A percentile compares a stretch with the other conserved stretches of the same genome.
phyloP scores from a whole-genome alignment of 2,888 invertebrate species.

The Eupeodes latifasciatus region DNA sequence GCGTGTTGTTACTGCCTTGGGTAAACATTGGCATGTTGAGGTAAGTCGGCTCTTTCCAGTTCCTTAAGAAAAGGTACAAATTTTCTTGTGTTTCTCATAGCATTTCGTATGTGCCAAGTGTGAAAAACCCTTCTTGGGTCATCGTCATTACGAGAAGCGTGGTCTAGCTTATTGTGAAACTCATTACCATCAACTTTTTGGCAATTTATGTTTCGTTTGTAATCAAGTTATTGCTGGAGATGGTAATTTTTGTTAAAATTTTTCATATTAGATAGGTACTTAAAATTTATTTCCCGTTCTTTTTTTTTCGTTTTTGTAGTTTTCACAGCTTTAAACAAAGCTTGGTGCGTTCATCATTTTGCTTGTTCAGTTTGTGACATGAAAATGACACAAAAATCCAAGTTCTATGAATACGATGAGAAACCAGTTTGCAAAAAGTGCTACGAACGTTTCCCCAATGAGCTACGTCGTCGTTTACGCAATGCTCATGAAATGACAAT shows the following conservation, averaged over 20 bases:
- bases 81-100: constrained; percentile 85
- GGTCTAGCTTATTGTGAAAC: constrained; percentile 99
- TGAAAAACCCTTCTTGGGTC: constrained; percentile 99
- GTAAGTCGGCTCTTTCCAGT: constrained; percentile 83
- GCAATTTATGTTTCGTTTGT: constrained; percentile 99
- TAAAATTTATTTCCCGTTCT: not conserved
- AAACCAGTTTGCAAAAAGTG: constrained; percentile 99
- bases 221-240: constrained; percentile 99
- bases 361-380: constrained; percentile 98
- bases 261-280: not conserved
- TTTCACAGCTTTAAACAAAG: constrained; percentile 98
- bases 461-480: constrained; percentile 95
- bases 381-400: constrained; percentile 97
- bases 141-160: constrained; percentile 99
- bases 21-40: constrained; percentile 99
- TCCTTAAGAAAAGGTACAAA: not conserved
- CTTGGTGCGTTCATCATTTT: constrained; percentile 99
- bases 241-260: constrained; percentile 87
- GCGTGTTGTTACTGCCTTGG: constrained; percentile 98
- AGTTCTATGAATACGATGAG: constrained; percentile 99
- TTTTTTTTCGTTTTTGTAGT: constrained; percentile 86
- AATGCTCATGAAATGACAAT: constrained; percentile 93
- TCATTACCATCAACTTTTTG: constrained; percentile 99
- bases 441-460: constrained; percentile 97
- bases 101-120: constrained; percentile 99